Evolutionary conservation across 1,140 invertebrate species (phyloP).

Genomic region (Danaus melanippus): DNA sequence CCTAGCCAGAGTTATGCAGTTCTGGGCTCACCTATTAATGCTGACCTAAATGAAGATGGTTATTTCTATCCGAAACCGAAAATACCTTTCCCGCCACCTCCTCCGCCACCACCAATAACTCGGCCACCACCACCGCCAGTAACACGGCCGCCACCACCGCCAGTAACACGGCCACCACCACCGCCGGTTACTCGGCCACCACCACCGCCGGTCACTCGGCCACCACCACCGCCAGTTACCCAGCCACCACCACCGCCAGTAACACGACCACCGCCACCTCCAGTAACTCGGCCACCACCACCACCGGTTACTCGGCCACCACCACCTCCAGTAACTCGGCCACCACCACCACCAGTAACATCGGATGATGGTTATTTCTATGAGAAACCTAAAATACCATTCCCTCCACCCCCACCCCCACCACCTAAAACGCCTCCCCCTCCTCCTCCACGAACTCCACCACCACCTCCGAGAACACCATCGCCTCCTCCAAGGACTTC

Average conservation of each 20-base stretch:
- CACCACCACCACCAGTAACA: too few species aligned
- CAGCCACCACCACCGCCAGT: constrained; percentile 5
- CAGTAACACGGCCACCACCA: constrained; percentile 18
- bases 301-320: too few species aligned
- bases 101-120: constrained; percentile 21
- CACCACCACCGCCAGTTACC: constrained; percentile 9
- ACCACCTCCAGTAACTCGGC: too few species aligned
- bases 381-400: constrained; percentile 23
- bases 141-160: constrained; percentile 15
- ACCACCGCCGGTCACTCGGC: constrained; percentile 20
- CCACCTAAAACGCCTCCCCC: constrained; percentile 4
- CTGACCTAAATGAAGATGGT: constrained; percentile 53
- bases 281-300: too few species aligned
- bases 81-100: constrained; percentile 50
- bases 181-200: constrained; percentile 20
- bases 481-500: constrained; percentile 4
- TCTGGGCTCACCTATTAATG: constrained; percentile 42
- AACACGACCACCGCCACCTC: too few species aligned
- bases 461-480: constrained; percentile 7
- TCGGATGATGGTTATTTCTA: constrained; percentile 20
- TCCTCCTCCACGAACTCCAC: constrained; percentile 11
- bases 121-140: constrained; percentile 19
- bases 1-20: constrained; percentile 54
- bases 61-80: constrained; percentile 62
- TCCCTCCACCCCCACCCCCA: constrained; percentile 16